phyloP scores from a whole-genome alignment of 1,140 invertebrate genomes.

The Listronotus bonariensis region DNA sequence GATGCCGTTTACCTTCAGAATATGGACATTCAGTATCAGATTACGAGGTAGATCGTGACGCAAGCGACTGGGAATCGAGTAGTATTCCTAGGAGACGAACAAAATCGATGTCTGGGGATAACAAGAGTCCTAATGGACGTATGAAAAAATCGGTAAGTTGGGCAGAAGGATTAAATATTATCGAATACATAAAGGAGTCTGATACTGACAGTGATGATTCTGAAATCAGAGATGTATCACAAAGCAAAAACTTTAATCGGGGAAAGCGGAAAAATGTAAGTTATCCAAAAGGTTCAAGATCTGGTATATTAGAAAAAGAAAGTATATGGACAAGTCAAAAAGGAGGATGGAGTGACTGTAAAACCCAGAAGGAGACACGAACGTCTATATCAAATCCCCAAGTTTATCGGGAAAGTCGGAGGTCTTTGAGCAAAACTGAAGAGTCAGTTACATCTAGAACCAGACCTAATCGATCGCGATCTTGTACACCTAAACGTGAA shows the following conservation, averaged over 20 bases:
- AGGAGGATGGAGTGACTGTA: no score
- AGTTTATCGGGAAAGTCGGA: no score
- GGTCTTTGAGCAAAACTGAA: no score
- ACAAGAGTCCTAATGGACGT: not conserved
- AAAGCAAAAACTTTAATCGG: not conserved
- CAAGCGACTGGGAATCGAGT: not conserved
- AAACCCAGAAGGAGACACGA: no score
- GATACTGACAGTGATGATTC: not conserved
- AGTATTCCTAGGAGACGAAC: not conserved
- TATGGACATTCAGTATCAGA: not conserved
- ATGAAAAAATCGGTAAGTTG: constrained; percentile 8
- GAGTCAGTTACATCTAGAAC: no score
- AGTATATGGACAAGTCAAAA: no score
- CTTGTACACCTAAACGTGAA: no score
- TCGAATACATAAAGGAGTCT: constrained; percentile 3
- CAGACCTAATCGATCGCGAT: no score
- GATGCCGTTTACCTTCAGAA: not conserved
- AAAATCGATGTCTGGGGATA: not conserved
- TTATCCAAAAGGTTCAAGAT: not conserved
- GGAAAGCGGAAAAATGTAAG: not conserved
- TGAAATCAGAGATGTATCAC: not conserved
- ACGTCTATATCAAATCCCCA: no score
- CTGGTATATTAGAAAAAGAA: not conserved
- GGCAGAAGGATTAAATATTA: constrained; percentile 8
- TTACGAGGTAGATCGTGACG: not conserved